Evolutionary conservation across 2,797 vertebrate genomes (phyloP), one percentile per base, ranked within the genome.

Genomic region (Pseudomugil gertrudae): DNA sequence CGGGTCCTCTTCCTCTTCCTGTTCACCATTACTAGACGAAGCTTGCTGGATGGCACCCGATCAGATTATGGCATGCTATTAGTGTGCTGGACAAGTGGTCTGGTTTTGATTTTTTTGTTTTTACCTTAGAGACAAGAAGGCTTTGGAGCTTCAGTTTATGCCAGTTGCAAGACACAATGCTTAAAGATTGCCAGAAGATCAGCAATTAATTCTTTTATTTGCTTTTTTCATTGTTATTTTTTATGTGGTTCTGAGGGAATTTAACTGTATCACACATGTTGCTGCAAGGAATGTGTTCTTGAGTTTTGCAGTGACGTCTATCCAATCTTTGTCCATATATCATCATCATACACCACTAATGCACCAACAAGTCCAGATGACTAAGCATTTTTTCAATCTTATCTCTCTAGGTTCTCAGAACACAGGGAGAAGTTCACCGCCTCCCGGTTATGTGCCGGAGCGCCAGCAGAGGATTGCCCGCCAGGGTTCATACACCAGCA

Each of bases 401-500:
- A 54, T 26, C 54, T 36, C 47, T 69, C 57, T 90, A 99, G 98
- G 95, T 72, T 98, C 97, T 66, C 97, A 97, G 93, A 98, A 93
- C 89, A 94, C 95, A 0, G 97, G 98, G 35, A 94, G 98, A 57
- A 98, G 97, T 85, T 99, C 98, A 0, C 98, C 98, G 7, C 98
- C 98, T 21, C 98, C 98, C 21, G 98, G 98, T 2, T 99, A 99
- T 0, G 97, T 99, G 33, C 97, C 97, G 0, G 97, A 98, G 84
- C 91, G 95, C 32, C 97, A 98, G 79, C 97, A 99, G 87, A 94
- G 96, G 77, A 97, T 99, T 11, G 97, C 97, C 36, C 95, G 98
- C 21, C 98, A 99, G 86, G 98, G 97, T 15, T 99, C 97, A 62
- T 99, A 99, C 87, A 99, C 97, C 87, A 99, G 97, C 93, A 97